Base-by-base conservation (phyloP, 2,113 vertebrate species). In the Xyrauchen texanus region DNA sequence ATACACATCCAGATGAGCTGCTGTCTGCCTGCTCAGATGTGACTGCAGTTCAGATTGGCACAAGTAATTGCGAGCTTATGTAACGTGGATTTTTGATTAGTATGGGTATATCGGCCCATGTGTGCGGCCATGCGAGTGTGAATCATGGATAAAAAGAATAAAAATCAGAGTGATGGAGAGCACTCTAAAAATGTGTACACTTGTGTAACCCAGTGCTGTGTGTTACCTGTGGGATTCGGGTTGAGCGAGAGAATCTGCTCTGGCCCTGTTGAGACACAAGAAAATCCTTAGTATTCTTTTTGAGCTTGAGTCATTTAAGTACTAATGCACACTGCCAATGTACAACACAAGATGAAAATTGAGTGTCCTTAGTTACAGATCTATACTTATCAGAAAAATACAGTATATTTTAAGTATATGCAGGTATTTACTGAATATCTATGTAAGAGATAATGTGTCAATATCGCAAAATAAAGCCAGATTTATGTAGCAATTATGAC, bases 201-300 rank as follows among this genome's bases (percentile, higher is more conserved):
- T 42, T 15, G 42, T 53, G 21, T 34, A 34, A 34, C 21, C 21
- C 21, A 34, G 21, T 34, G 21, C 21, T 34, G 21, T 34, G 21
- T 34, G 44, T 81, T 90, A 94, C 93, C 93, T 96, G 95, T 45
- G 93, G 86, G 69, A 91, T 87, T 78, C 88, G 92, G 2, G 94
- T 93, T n/a, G 95, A 94, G 68, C 91, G 91, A 62, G 90, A 85
- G 79, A 93, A 94, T 80, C 92, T 93, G 70, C 87, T 88, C 73
- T 92, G 90, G 80, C 95, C 95, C 96, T 98, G 85, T 76, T 52
- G 47, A 44, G 74, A 1, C 55, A 73, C 78, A 55, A 81, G 8
- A 77, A 71, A 55, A 70, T 5, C 69, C 3, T 53, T 72, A 81
- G 68, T 76, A n/a, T n/a, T n/a, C n/a, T n/a, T n/a, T n/a, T n/a